Evolutionary conservation across 2,888 invertebrate genomes (phyloP), one percentile per base, ranked within the genome.

Genomic region (Morinoia aosen): DNA sequence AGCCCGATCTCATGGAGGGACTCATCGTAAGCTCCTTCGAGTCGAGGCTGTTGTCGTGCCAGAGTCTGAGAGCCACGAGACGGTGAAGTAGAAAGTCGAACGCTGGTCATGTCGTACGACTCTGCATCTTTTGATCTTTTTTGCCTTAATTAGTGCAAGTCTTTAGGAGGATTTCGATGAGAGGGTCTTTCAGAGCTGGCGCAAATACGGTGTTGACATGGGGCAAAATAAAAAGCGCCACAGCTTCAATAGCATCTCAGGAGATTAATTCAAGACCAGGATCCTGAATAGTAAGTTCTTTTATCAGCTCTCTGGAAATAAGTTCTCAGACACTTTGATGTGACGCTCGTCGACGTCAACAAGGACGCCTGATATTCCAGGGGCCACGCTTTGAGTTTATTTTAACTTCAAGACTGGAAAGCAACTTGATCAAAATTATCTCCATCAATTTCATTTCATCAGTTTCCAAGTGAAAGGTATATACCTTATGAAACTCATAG

Each of bases 111-210:
- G 76, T 19, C 76, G 33, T 76, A 16, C 76, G 76, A 76, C 76
- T 76, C 76, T 76, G 90, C 90, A 40, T 90, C 90, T 40, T 90
- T 39, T 90, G n/a, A 90, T 90, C 12, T 39, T 39, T 90, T 19
- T 33, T 57, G 93, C 93, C 33, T 93, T 93, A 93, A 93, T 93
- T 93, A 93, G 93, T 33, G 57, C 39, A 48, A 57, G 10, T 93
- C 93, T 93, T 93, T 93, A 57, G 25, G 93, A 93, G 93, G 93
- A 93, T 93, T 93, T 93, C 57, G 93, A 93, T 48, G 93, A 39
- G 93, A 33, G 33, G 57, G 57, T 57, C 93, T 93, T 91, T 93
- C n/a, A 48, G 93, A 93, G 93, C 56, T 57, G 93, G 48, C 93
- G 93, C 58, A 93, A 93, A 93, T 93, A 93, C 93, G 57, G 57